Conservation (phyloP, 2,888 invertebrate species). For the Chalcis sispes region DNA sequence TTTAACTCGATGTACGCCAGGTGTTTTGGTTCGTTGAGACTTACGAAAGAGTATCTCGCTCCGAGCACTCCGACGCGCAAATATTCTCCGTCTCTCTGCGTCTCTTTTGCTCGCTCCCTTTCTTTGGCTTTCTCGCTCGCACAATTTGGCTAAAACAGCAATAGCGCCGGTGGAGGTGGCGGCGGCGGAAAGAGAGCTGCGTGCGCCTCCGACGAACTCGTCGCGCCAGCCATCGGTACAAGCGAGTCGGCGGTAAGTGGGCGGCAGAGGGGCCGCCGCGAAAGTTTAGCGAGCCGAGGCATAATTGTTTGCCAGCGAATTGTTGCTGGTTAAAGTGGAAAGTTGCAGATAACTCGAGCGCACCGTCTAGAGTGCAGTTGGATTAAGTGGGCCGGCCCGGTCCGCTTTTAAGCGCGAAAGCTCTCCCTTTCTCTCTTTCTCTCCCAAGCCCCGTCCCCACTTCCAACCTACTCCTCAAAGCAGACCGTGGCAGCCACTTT, state of each 20-base stretch:
- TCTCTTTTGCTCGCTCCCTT: too few species aligned
- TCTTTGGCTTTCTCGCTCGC: not conserved
- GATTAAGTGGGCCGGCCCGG: too few species aligned
- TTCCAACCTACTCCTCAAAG: too few species aligned
- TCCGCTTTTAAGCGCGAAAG: too few species aligned
- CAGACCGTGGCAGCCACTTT: too few species aligned
- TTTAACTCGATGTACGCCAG: not conserved
- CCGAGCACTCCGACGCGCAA: too few species aligned
- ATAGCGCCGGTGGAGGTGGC: not conserved
- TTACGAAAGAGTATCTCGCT: not conserved
- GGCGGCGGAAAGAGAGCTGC: not conserved
- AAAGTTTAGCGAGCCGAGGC: slow-evolving; percentile 62
- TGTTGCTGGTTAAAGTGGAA: slow-evolving; percentile 72
- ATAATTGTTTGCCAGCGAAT: slow-evolving; percentile 72
- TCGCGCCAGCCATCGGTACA: not conserved
- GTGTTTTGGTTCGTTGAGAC: slow-evolving; percentile 23
- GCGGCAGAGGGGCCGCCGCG: slow-evolving; percentile 31
- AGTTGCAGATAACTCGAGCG: slow-evolving; percentile 70
- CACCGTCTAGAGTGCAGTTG: too few species aligned
- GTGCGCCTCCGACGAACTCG: slow-evolving; percentile 8
- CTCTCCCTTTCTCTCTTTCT: slow-evolving; percentile 15
- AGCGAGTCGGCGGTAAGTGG: not conserved
- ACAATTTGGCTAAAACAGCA: slow-evolving; percentile 8
- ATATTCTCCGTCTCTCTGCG: too few species aligned
- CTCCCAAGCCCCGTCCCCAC: too few species aligned